These are phyloP conservation scores for Cephalopterus ornatus DNA, from an alignment of 2,113 vertebrate genomes.

Conservation along the genomic window DNA sequence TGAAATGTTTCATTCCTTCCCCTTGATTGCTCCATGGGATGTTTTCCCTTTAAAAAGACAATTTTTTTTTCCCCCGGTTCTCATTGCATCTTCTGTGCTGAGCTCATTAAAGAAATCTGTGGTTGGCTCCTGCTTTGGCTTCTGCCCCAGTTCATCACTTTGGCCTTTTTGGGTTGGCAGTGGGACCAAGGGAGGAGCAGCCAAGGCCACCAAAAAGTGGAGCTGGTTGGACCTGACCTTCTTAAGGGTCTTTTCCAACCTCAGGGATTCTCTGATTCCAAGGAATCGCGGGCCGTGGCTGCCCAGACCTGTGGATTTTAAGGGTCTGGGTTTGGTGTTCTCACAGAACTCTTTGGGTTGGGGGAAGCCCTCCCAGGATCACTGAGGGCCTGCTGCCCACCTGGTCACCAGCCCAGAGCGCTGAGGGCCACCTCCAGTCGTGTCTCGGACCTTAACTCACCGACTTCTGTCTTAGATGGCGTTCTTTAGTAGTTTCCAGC, in stretches of 20 bases:
- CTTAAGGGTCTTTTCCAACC: not conserved
- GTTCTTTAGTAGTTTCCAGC: not conserved
- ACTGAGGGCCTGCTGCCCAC: fast-evolving
- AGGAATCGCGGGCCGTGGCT: not conserved
- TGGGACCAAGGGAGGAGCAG: not conserved
- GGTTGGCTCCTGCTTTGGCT: not conserved
- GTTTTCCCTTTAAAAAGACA: not conserved
- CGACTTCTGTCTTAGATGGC: fast-evolving
- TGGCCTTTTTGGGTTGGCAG: not conserved
- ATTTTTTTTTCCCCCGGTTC: not conserved
- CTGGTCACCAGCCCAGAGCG: not conserved
- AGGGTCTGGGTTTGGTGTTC: not conserved
- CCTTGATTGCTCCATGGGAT: not conserved
- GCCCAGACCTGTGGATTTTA: not conserved
- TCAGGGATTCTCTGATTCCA: fast-evolving
- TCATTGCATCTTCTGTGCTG: not conserved
- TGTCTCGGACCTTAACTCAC: fast-evolving
- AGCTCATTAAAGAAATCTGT: not conserved
- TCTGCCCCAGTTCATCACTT: not conserved
- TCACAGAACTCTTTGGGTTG: not conserved
- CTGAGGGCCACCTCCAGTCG: not conserved
- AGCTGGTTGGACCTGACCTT: not conserved
- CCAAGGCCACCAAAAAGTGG: not conserved
- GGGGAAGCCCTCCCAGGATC: not conserved
- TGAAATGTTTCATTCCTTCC: not conserved